Conservation (phyloP, 2,113 vertebrate species). For the Malurus melanocephalus region DNA sequence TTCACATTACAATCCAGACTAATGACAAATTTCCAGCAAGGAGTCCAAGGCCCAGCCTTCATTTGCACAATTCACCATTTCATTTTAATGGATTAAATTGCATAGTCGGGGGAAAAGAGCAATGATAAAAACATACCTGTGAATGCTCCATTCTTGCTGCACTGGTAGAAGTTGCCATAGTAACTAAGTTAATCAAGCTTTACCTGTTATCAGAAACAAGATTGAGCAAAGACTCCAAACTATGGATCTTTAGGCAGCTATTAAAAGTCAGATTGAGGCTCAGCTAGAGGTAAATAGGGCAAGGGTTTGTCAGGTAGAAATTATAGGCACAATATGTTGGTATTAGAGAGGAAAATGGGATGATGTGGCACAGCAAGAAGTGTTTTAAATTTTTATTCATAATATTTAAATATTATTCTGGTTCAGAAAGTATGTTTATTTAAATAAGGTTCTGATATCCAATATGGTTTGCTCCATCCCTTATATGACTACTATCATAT, state of each 20-base stretch:
- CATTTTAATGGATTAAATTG: conserved; percentile 18
- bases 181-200: conserved; percentile 46
- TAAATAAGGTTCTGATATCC: conserved; percentile 14
- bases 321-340: neutral
- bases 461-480: neutral
- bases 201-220: conserved; percentile 23
- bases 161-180: conserved; percentile 30
- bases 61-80: neutral
- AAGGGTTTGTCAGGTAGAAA: neutral
- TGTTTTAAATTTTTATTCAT: neutral
- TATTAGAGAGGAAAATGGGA: neutral
- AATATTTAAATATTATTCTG: conserved; percentile 21
- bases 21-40: neutral
- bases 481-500: conserved; percentile 17
- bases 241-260: neutral
- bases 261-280: conserved; percentile 11
- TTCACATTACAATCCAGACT: neutral
- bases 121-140: neutral
- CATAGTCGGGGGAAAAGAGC: neutral
- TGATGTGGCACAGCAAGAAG: neutral
- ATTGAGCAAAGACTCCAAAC: neutral
- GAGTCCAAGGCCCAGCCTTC: neutral
- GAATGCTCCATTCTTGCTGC: neutral
- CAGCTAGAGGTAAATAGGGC: neutral
- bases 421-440: conserved; percentile 19